Evolutionary conservation across 2,888 invertebrate species (phyloP).

Genomic region (Epinotia bilunana): DNA sequence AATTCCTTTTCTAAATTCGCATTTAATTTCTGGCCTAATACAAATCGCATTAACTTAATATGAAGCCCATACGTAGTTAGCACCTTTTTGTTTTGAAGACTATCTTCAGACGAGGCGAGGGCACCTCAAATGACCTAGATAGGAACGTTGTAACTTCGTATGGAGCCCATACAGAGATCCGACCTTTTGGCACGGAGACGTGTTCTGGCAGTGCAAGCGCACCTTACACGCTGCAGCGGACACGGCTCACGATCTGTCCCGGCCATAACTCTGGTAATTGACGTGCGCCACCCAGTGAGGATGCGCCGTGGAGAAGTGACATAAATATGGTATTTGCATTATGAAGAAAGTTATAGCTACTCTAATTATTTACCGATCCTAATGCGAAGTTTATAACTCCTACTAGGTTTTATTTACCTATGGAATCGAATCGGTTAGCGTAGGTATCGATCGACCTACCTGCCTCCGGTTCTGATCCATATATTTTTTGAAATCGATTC

Average conservation of each 20-base stretch:
- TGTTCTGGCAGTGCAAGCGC: slow-evolving; percentile 44
- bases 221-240: slow-evolving; percentile 65
- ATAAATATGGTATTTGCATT: slow-evolving; percentile 49
- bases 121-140: neutral
- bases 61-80: neutral
- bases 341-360: slow-evolving; percentile 11
- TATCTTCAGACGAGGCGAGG: neutral
- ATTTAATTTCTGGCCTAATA: neutral
- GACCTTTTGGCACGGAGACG: neutral
- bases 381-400: neutral
- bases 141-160: neutral
- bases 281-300: slow-evolving; percentile 77
- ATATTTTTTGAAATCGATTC: no score
- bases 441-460: no score
- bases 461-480: no score
- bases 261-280: slow-evolving; percentile 79
- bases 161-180: neutral
- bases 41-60: neutral
- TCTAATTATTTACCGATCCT: neutral
- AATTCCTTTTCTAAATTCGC: slow-evolving; percentile 23
- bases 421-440: no score
- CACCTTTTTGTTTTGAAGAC: slow-evolving; percentile 8
- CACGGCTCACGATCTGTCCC: slow-evolving; percentile 76
- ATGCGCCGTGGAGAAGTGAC: slow-evolving; percentile 41
- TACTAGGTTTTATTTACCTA: neutral